Base-by-base conservation (phyloP, 2,113 vertebrate species). In the Amazona guildingii region DNA sequence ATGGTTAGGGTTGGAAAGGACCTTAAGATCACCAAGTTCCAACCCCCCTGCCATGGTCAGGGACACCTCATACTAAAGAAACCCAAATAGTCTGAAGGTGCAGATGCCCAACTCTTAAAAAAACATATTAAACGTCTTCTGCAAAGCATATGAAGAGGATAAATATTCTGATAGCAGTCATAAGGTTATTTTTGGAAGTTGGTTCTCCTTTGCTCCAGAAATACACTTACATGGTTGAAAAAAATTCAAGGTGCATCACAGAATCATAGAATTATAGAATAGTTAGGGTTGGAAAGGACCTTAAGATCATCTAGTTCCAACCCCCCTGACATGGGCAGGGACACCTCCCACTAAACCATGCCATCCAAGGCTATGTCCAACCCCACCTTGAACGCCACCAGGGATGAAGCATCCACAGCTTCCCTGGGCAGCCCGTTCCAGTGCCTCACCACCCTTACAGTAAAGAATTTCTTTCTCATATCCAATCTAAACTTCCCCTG, bases 181-280 rank as follows among this genome's bases (percentile, higher is more conserved):
- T 86, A 95, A 87, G 88, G 85, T 97, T 95, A 96, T 95, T 97
- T 97, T 96, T 90, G 82, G 92, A 98, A 95, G 93, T 92, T 96
- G 96, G 84, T 94, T 96, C 97, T 97, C 96, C 95, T 97, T 98
- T 97, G 97, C 96, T 98, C 97, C 97, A 96, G 96, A 98, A 98
- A 98, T 96, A 98, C 97, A 97, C 69, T 98, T 96, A 97, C 37
- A 96, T 69, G 75, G 85, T 95, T 91, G 97, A 97, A 98, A 97
- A 96, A 67, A 84, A 27, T 21, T 85, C 52, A 90, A 94, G 95
- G 74, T 67, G 93, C 83, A 92, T 96, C 88, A 90, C 92, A n/a
- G n/a, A n/a, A n/a, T n/a, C n/a, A n/a, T n/a, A n/a, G n/a, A n/a
- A n/a, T n/a, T n/a, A n/a, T n/a, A n/a, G n/a, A n/a, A n/a, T n/a